Percentiles rank a stretch among this genome's conserved stretches.
phyloP scores from a whole-genome alignment of 2,797 vertebrate species.

The Momotus momota region DNA sequence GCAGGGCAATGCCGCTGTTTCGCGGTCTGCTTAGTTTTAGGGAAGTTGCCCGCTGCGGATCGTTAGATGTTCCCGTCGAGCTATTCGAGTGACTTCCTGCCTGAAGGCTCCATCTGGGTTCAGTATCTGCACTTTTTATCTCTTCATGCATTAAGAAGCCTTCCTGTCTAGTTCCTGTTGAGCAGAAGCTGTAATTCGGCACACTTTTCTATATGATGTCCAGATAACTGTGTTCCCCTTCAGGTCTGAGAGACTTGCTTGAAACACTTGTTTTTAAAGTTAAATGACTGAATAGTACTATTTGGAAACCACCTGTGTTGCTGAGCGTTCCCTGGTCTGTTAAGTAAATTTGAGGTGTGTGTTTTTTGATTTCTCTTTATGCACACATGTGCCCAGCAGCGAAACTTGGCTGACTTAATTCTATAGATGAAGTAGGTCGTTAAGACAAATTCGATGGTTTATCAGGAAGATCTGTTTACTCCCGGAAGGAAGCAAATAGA shows the following conservation, averaged over 20 bases:
- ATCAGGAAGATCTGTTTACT: neutral
- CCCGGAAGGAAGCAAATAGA: neutral
- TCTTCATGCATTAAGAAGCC: rapidly evolving
- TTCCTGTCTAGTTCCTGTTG: neutral
- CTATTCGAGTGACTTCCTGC: neutral
- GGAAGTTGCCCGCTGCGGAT: rapidly evolving
- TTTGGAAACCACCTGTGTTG: neutral
- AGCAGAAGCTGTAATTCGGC: neutral
- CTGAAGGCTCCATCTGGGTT: rapidly evolving
- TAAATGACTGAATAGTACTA: neutral
- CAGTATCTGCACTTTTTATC: rapidly evolving
- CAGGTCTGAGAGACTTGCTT: too few relatives aligned
- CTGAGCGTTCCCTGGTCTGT: neutral
- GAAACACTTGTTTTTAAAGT: neutral
- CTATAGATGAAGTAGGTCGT: neutral
- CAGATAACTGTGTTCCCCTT: neutral
- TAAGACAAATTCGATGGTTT: neutral
- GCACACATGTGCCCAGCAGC: rapidly evolving
- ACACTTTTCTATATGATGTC: rapidly evolving
- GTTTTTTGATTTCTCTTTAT: neutral
- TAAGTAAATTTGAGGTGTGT: neutral
- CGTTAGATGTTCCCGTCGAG: rapidly evolving
- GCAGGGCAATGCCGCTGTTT: neutral
- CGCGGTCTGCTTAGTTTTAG: rapidly evolving
- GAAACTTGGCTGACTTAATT: neutral